Conservation (phyloP, 2,113 vertebrate species). For the Corythornis vintsioides region DNA sequence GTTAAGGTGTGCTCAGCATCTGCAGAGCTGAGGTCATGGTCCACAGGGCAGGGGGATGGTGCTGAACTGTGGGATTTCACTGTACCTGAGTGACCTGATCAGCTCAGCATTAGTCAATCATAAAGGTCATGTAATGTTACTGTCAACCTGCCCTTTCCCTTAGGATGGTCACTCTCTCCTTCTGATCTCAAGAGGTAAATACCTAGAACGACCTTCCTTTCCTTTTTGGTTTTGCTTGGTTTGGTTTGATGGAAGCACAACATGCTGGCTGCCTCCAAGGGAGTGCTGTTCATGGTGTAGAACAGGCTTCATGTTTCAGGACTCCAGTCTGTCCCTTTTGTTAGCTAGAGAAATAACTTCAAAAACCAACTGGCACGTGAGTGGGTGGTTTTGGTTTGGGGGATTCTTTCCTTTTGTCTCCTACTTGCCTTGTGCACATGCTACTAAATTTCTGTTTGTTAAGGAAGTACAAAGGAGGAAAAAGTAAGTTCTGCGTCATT, state of each 20-base stretch:
- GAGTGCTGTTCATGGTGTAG: neutral
- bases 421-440: constrained; percentile 26
- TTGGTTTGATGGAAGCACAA: neutral
- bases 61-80: neutral
- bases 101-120: neutral
- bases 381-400: constrained; percentile 13
- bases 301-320: neutral
- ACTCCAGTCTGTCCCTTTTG: neutral
- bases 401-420: constrained; percentile 29
- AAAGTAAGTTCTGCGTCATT: constrained; percentile 48
- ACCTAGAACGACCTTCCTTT: fast-evolving
- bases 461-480: constrained; percentile 60
- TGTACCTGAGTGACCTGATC: neutral
- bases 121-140: neutral
- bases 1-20: neutral
- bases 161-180: neutral
- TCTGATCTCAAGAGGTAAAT: neutral
- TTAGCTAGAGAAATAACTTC: neutral
- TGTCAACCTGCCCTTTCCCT: neutral
- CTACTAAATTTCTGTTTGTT: constrained; percentile 48
- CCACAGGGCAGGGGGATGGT: neutral
- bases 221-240: neutral
- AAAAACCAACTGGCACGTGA: constrained; percentile 6
- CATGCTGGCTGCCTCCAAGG: neutral
- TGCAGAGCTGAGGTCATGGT: neutral